phyloP scores from a whole-genome alignment of 1,140 invertebrate species.

The Panulirus ornatus region DNA sequence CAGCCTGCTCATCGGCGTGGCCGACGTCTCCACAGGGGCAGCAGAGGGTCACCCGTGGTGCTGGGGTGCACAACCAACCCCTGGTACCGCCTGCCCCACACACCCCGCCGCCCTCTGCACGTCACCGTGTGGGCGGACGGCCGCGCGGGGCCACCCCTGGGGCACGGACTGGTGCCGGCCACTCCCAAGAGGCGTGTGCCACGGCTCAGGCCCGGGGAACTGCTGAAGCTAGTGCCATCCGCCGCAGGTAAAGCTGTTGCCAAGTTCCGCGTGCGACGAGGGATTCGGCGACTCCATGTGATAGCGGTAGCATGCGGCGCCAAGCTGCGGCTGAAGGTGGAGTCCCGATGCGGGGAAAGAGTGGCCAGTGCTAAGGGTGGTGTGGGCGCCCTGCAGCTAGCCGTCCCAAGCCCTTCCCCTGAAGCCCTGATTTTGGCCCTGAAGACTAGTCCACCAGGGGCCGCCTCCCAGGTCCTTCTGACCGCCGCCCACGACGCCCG shows the following conservation, averaged over 20 bases:
- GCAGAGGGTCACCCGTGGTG: not conserved
- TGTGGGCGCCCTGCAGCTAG: slow-evolving; percentile 31
- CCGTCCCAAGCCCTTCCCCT: not conserved
- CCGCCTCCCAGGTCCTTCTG: slow-evolving; percentile 22
- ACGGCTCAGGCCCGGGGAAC: not conserved
- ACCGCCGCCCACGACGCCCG: slow-evolving; percentile 48
- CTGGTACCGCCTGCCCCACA: slow-evolving; percentile 15
- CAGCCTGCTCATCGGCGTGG: not conserved
- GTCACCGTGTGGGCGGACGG: slow-evolving; percentile 47
- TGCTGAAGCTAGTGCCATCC: slow-evolving; percentile 30
- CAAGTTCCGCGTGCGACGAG: slow-evolving; percentile 17
- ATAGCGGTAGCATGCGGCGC: slow-evolving; percentile 54
- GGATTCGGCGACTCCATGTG: slow-evolving; percentile 27
- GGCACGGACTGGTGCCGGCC: not conserved
- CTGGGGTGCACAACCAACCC: slow-evolving; percentile 21
- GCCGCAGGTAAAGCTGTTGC: slow-evolving; percentile 24
- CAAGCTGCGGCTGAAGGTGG: slow-evolving; percentile 27
- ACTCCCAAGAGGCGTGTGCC: not conserved
- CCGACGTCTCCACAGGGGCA: too few relatives aligned
- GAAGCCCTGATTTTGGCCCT: slow-evolving; percentile 21
- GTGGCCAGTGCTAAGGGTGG: slow-evolving; percentile 31
- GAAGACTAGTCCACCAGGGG: slow-evolving; percentile 32
- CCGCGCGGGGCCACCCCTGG: slow-evolving; percentile 30
- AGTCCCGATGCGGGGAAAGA: slow-evolving; percentile 13
- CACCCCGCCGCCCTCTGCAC: slow-evolving; percentile 38